Base-by-base conservation (phyloP, 2,113 vertebrate genomes). In the Chionodraco myersi region DNA sequence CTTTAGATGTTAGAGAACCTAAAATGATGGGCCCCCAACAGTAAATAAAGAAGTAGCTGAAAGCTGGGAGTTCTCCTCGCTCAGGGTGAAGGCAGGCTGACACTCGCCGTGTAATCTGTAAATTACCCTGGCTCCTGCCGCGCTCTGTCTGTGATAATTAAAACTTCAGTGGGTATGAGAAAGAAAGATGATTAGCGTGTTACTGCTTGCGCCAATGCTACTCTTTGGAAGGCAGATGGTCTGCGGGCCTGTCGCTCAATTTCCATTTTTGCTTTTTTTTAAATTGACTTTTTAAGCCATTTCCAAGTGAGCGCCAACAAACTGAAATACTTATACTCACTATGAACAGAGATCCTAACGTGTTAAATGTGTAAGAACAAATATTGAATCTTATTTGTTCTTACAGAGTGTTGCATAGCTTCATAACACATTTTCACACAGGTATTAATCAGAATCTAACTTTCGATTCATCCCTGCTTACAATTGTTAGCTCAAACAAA, bases 101-200 rank as follows among this genome's bases (percentile, higher is more conserved):
- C 89, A 92, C 94, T 95, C 92, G 95, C 86, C 89, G 67, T 83
- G 76, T 88, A 71, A 94, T 90, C 79, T 91, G 66, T 80, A 86
- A 90, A 84, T 81, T 91, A 93, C 91, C 78, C 60, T 72, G 65
- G 86, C 90, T 90, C 53, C 84, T 83, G 80, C 71, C n/a, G 4
- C 52, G 48, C 84, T 89, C 56, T 89, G 66, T 84, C 79, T 76
- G 83, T 53, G 66, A 72, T 82, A 90, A 92, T 90, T 92, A 86
- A 89, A 89, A 89, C 86, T 62, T 80, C 53, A 75, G 90, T 82
- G 79, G 85, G 84, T 84, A 88, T 91, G 78, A 89, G 81, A 86
- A 82, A 80, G 85, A 87, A 70, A 83, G 86, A 64, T 85, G 90
- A 90, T 90, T 90, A 91, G 89, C 93, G 36, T 94, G 95, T 91